Evolutionary conservation across 2,113 vertebrate genomes (phyloP), one percentile per base, ranked within the genome.

Genomic region (Myiopsitta monachus): DNA sequence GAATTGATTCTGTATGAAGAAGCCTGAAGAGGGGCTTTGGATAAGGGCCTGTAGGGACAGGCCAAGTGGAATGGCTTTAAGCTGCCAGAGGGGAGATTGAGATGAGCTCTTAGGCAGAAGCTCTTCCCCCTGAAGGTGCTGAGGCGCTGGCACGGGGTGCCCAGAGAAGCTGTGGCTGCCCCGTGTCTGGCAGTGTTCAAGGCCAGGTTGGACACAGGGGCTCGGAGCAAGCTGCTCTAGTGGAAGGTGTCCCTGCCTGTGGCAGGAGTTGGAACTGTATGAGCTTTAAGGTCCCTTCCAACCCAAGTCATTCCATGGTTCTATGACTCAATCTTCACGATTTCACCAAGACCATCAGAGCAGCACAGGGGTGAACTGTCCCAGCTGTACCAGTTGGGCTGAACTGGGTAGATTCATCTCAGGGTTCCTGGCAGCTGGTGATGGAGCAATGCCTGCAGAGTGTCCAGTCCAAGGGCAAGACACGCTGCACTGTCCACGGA

Each of bases 401-500:
- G 43, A 64, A 76, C 4, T 1, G 36, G 23, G 30, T 9, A 38
- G 11, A 57, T 18, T 6, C 43, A 44, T 6, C 16, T 46, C 46
- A n/a, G 31, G 11, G 33, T 13, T 64, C 39, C 49, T 1, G 4
- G 41, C 36, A 44, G 21, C 13, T 6, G 1, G 39, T 2, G 4
- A 46, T 3, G 39, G 54, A 78, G 18, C 3, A 4, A n/a, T 6
- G 24, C 41, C 28, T n/a, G 36, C 46, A 44, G 46, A 47, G 7
- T 1, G 3, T 21, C 73, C 61, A 27, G 59, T 19, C 64, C 79
- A 61, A 51, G 19, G 39, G 46, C 59, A 75, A 76, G 31, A 21
- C 33, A 11, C 57, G 63, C 38, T 31, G 68, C 67, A 61, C 33
- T 4, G 1, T 21, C 90, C 84, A 30, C 1, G 0, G 0, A 82